Evolutionary conservation across 2,113 vertebrate genomes (phyloP).

Genomic region (Theristicus caerulescens): DNA sequence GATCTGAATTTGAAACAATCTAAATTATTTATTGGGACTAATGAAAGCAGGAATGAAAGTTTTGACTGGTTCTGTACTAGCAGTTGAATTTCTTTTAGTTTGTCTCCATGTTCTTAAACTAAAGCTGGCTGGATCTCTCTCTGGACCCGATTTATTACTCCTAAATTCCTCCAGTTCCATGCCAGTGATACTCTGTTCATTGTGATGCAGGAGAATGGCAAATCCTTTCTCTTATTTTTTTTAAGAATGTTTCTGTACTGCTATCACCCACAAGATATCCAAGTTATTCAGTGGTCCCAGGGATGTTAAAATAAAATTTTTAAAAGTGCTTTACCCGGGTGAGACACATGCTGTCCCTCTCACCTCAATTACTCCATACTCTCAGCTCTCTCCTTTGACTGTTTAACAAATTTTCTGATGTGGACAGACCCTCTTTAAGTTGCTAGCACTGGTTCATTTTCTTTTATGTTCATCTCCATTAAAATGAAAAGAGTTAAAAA

Average conservation of each 20-base stretch:
- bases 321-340: neutral
- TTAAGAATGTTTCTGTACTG: neutral
- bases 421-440: neutral
- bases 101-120: neutral
- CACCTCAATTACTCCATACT: rapidly evolving
- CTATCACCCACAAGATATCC: neutral
- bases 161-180: neutral
- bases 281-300: neutral
- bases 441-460: neutral
- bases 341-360: neutral
- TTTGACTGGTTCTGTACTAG: neutral
- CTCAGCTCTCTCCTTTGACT: neutral
- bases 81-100: neutral
- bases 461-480: neutral
- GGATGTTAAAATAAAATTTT: neutral
- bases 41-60: neutral
- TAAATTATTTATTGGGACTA: constrained; percentile 45
- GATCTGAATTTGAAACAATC: neutral
- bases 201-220: neutral
- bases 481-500: neutral
- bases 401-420: neutral
- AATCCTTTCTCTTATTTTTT: neutral
- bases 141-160: neutral
- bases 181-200: neutral
- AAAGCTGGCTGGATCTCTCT: neutral